Conservation (phyloP, 2,797 vertebrate species). For the Enteromius mattozi region DNA sequence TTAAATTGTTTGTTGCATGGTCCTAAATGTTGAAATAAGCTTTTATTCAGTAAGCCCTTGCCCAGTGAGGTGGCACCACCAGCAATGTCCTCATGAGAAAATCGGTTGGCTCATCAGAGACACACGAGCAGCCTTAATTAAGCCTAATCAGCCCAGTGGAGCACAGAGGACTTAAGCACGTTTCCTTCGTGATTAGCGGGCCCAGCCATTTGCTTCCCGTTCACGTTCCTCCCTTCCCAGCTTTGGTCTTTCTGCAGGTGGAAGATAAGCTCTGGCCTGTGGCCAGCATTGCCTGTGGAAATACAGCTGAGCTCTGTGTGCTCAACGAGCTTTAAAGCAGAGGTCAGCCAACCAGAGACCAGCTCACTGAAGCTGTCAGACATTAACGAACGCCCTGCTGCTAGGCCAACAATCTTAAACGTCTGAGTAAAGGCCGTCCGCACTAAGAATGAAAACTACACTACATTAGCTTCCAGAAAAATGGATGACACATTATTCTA, state of each 20-base stretch:
- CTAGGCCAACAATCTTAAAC: neutral
- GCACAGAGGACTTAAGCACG: slow-evolving; percentile 37
- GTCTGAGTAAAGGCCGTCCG: neutral
- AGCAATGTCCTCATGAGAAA: slow-evolving; percentile 31
- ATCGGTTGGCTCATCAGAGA: slow-evolving; percentile 16
- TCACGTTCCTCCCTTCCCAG: slow-evolving; percentile 33
- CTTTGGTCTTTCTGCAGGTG: slow-evolving; percentile 33
- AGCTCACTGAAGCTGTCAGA: neutral
- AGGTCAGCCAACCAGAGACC: slow-evolving; percentile 46
- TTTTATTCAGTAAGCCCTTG: neutral
- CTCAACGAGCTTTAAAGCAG: slow-evolving; percentile 12
- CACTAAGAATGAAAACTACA: neutral
- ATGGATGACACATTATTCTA: neutral
- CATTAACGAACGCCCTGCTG: neutral
- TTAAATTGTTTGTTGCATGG: neutral
- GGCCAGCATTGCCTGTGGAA: slow-evolving; percentile 32
- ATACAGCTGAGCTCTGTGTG: slow-evolving; percentile 28
- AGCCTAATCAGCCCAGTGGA: slow-evolving; percentile 37
- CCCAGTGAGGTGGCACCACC: neutral
- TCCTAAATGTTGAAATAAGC: neutral
- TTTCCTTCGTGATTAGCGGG: slow-evolving; percentile 9
- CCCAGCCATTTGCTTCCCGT: slow-evolving; percentile 9
- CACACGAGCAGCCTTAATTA: slow-evolving; percentile 30
- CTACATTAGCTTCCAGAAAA: neutral
- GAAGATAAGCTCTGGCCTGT: slow-evolving; percentile 41